Evolutionary conservation across 2,113 vertebrate species (phyloP), one percentile per base, ranked within the genome.

Genomic region (Electrona antarctica): DNA sequence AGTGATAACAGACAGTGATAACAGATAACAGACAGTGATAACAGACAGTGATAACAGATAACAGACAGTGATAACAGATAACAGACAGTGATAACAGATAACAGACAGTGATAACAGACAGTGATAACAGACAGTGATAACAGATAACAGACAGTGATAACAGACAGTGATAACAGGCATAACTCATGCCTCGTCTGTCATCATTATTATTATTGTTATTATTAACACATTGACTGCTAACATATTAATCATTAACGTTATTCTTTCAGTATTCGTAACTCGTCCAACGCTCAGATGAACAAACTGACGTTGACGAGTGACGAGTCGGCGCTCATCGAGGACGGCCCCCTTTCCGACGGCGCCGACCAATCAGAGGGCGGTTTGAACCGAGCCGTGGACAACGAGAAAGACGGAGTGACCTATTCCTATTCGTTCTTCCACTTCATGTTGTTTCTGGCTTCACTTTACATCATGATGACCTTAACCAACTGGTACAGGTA

Each of bases 401-500:
- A 99, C 0, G 98, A 99, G 88, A 94, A 90, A 69, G 98, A 98
- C 3, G 97, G 97, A 0, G 97, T 99, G 74, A 98, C 95, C 21
- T 99, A 99, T 85, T 98, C 96, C 66, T 99, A 99, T 67, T 98
- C 97, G 8, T 99, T 99, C 92, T 99, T 99, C 79, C 98, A 99
- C 87, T 99, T 99, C 86, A 98, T 99, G 97, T 93, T 99, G 64
- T 99, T 99, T 90, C 87, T 99, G 89, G 98, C 98, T 0, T 99
- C 98, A 0, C 94, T 99, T 10, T 99, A 99, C 88, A 99, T 99
- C 88, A 99, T 99, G 98, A 99, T 99, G 98, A 99, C 97, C 0
- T 94, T 99, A 54, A 99, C 98, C 91, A 99, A 98, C 91, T 99
- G 97, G 97, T 99, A 99, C 94, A 98, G 97, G 98, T 99, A 88